Evolutionary conservation across 2,113 vertebrate genomes (phyloP).

Genomic region (Nannospalax galili): DNA sequence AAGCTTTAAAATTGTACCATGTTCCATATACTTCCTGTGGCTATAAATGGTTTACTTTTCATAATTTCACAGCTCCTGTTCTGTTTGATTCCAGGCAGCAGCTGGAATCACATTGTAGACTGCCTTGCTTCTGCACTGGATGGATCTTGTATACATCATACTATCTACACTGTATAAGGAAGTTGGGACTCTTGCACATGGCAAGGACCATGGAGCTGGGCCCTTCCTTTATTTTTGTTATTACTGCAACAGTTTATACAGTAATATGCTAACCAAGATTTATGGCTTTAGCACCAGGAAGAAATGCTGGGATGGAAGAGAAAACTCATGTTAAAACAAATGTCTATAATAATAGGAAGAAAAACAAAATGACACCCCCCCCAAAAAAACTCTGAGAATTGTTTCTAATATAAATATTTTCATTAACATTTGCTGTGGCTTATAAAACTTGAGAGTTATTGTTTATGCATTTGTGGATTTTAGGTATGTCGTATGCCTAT

Average conservation of each 20-base stretch:
- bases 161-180: not conserved
- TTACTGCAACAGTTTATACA: conserved; percentile 70
- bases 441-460: conserved; percentile 66
- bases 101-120: conserved; percentile 16
- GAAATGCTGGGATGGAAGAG: conserved; percentile 54
- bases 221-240: conserved; percentile 72
- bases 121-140: conserved; percentile 1
- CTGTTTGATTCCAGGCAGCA: conserved; percentile 25
- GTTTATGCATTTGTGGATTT: conserved; percentile 62
- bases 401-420: conserved; percentile 78
- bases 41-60: not conserved
- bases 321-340: conserved; percentile 75
- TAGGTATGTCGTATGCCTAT: conserved; percentile 60
- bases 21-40: not conserved
- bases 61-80: conserved; percentile 39
- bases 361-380: conserved; percentile 63
- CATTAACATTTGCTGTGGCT: conserved; percentile 76
- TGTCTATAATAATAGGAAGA: conserved; percentile 64
- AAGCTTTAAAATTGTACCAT: conserved; percentile 46
- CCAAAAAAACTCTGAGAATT: conserved; percentile 63
- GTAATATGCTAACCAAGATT: conserved; percentile 71
- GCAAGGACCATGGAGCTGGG: conserved; percentile 13
- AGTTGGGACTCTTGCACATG: conserved; percentile 22
- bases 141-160: conserved; percentile 14
- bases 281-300: conserved; percentile 56